phyloP scores from a whole-genome alignment of 2,888 invertebrate genomes.

The Phragmatobia fuliginosa region DNA sequence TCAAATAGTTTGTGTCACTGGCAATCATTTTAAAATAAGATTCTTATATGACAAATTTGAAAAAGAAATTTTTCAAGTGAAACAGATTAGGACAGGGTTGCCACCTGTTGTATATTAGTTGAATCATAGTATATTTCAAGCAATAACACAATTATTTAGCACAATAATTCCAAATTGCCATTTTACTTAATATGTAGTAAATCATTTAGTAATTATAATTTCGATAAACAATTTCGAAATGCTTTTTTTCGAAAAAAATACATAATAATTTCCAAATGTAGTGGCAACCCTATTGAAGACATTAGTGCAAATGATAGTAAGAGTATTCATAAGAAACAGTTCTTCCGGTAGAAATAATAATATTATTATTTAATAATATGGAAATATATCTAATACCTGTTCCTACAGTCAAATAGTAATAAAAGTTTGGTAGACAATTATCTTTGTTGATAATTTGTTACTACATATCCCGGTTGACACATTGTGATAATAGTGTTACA shows the following conservation, averaged over 20 bases:
- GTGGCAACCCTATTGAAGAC: too few relatives aligned
- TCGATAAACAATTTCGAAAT: too few relatives aligned
- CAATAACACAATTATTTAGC: neutral
- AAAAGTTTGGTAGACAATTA: neutral
- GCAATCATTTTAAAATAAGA: neutral
- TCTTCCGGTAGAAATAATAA: neutral
- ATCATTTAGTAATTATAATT: neutral
- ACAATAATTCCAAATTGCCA: neutral
- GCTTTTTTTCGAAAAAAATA: too few relatives aligned
- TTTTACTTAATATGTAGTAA: neutral
- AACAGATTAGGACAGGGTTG: neutral
- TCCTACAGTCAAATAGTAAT: neutral
- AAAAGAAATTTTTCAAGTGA: neutral
- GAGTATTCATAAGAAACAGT: too few relatives aligned
- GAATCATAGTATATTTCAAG: neutral
- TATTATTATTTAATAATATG: neutral
- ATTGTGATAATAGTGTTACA: conserved; percentile 28
- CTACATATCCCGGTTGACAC: conserved; percentile 44
- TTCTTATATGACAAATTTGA: neutral
- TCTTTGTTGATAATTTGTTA: conserved; percentile 21
- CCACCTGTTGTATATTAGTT: neutral
- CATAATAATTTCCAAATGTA: too few relatives aligned
- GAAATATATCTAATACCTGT: neutral
- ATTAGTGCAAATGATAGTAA: too few relatives aligned
- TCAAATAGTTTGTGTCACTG: neutral